A percentile compares a stretch with the other conserved stretches of the same genome.
Conservation (phyloP, 2,797 vertebrate genomes). For the Microhierax caerulescens region DNA sequence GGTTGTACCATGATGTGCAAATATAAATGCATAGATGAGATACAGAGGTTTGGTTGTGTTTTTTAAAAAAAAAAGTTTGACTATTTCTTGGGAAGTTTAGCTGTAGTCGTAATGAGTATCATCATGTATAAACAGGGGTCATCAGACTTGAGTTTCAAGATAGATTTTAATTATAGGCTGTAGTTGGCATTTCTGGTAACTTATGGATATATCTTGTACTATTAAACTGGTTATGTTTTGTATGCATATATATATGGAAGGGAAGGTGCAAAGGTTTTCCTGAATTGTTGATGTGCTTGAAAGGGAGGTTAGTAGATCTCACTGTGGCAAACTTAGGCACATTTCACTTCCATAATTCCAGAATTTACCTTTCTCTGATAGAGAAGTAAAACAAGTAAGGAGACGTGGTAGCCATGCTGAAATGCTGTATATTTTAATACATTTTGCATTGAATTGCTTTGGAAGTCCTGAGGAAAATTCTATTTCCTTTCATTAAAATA, state of each 20-base stretch:
- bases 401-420: accelerated
- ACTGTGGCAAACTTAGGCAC: neutral
- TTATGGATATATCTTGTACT: neutral
- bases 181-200: neutral
- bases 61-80: neutral
- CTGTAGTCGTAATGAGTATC: neutral
- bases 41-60: neutral
- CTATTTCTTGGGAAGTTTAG: neutral
- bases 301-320: neutral
- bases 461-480: neutral
- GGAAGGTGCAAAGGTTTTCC: neutral
- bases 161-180: neutral
- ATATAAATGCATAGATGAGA: neutral
- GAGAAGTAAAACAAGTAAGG: neutral
- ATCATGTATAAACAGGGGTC: neutral
- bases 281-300: neutral
- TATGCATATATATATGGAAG: neutral
- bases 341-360: neutral
- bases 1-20: neutral
- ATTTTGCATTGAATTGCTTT: neutral
- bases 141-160: neutral
- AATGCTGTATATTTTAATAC: neutral
- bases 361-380: neutral
- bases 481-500: neutral
- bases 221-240: neutral